Percentiles rank a stretch among this genome's conserved stretches.
Evolutionary conservation across 2,113 vertebrate species (phyloP).

Genomic region (Scomber colias): DNA sequence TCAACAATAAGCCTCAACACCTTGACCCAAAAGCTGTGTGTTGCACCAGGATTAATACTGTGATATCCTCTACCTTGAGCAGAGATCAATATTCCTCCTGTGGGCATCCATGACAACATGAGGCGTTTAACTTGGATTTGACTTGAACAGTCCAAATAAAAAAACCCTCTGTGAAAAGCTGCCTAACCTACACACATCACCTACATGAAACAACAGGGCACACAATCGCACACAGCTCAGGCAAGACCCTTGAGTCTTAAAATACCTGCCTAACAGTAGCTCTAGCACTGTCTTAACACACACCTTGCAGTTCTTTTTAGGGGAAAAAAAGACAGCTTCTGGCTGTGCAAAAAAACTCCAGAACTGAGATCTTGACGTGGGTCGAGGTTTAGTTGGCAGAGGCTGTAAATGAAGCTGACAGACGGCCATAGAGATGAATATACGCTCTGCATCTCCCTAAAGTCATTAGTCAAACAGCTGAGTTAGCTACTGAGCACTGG

Average conservation of each 20-base stretch:
- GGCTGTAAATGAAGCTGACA: conserved; percentile 68
- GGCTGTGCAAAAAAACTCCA: conserved; percentile 27
- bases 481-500: conserved; percentile 67
- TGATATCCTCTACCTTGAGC: conserved; percentile 39
- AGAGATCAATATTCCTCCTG: conserved; percentile 62
- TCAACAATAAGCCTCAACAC: conserved; percentile 43
- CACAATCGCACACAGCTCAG: conserved; percentile 19
- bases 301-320: conserved; percentile 41
- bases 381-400: conserved; percentile 48
- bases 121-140: conserved; percentile 70
- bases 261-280: conserved; percentile 38
- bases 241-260: conserved; percentile 45
- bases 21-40: conserved; percentile 40
- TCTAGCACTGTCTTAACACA: conserved; percentile 28
- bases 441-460: conserved; percentile 68
- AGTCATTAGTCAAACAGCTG: conserved; percentile 81
- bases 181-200: conserved; percentile 45
- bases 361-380: conserved; percentile 33
- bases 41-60: conserved; percentile 38
- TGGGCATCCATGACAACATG: conserved; percentile 57
- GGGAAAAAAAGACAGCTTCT: conserved; percentile 37
- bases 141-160: conserved; percentile 39
- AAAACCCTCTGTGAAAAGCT: conserved; percentile 34
- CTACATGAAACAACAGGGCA: conserved; percentile 23
- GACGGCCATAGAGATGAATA: conserved; percentile 73